Evolutionary conservation across 2,113 vertebrate species (phyloP).

Genomic region (Mastomys coucha): DNA sequence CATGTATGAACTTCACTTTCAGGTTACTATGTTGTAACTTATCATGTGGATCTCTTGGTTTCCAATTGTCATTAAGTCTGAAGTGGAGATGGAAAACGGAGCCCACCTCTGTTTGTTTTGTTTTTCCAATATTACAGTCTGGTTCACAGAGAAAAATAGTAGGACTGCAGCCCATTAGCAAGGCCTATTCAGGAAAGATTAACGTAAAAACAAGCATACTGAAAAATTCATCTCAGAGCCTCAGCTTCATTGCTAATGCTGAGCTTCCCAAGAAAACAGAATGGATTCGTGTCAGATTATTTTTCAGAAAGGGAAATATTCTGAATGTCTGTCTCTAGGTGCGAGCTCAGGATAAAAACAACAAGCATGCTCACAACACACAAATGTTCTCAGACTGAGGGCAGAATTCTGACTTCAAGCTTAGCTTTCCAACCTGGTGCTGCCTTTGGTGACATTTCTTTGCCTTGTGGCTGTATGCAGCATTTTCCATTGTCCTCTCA

Average conservation of each 20-base stretch:
- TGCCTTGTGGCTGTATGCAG: constrained; percentile 24
- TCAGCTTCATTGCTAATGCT: not conserved
- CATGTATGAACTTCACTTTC: not conserved
- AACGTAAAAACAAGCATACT: not conserved
- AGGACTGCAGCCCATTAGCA: not conserved
- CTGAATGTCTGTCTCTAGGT: not conserved
- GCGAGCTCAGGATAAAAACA: not conserved
- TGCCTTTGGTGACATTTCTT: not conserved
- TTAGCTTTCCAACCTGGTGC: not conserved
- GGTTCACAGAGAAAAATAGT: not conserved
- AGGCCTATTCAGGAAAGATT: not conserved
- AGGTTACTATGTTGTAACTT: not conserved
- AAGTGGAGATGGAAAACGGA: not conserved
- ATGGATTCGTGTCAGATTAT: not conserved
- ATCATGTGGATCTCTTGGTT: not conserved
- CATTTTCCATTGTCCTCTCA: not conserved
- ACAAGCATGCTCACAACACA: not conserved
- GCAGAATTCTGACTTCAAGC: not conserved
- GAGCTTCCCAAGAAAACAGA: constrained; percentile 20
- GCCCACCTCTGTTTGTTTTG: not conserved
- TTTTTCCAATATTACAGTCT: not conserved
- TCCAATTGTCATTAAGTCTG: not conserved
- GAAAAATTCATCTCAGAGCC: not conserved
- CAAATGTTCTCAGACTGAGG: not conserved
- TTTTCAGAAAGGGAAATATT: constrained; percentile 27